Evolutionary conservation across 2,113 vertebrate species (phyloP), one percentile per base, ranked within the genome.

Genomic region (Zosterops borbonicus): DNA sequence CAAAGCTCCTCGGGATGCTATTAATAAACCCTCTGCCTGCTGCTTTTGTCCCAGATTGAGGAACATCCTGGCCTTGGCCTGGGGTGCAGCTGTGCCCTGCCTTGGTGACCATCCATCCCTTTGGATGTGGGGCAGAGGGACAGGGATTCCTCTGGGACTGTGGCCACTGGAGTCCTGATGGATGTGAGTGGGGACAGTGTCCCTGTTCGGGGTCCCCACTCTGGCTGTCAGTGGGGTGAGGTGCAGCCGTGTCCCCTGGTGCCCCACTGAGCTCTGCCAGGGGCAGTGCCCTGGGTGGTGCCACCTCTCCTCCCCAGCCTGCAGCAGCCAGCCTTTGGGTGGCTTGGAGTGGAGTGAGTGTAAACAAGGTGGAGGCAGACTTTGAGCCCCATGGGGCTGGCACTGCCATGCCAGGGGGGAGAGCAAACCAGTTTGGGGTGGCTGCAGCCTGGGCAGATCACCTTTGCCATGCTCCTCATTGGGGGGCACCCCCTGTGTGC

Each of bases 311-410:
- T 58, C 52, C 44, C 7, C 67, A 82, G 49, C 19, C 28, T n/a
- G 52, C 88, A 69, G 59, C 46, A 9, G 37, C 1, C 0, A 14
- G 65, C 17, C 53, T 88, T 71, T 49, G 41, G 46, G 76, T 13
- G 27, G 21, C 50, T 94, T 63, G 76, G 79, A 76, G 31, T 0
- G 0, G 49, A 62, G 67, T 3, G 9, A 39, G 19, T 90, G 58
- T 92, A 90, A 97, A 95, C 76, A 93, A 69, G 86, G 94, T 64
- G 94, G 80, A 65, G 88, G 39, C 60, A 95, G 96, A 97, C 95
- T 95, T 97, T 97, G 96, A 96, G 95, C 94, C 59, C 71, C 73
- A 17, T 31, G 1, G 4, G 46, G 12, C 85, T 2, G 4, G 68
- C 12, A 14, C 35, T 39, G 71, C 76, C 12, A 0, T 55, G 33